Evolutionary conservation across 2,113 vertebrate genomes (phyloP).

Genomic region (Hemibagrus wyckioides): DNA sequence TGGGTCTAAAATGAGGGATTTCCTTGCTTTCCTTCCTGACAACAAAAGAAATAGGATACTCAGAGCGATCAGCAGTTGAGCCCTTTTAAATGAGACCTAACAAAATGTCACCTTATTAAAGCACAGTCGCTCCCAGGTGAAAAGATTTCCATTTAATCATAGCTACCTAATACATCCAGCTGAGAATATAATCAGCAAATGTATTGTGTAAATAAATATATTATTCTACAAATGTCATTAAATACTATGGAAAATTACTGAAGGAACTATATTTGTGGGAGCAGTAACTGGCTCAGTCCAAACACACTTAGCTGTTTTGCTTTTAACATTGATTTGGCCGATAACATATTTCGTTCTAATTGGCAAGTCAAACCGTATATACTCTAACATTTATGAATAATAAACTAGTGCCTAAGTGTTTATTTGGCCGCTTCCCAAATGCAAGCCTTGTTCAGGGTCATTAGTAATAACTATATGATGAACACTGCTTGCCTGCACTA

Average conservation of each 20-base stretch:
- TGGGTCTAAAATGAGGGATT: conserved; percentile 52
- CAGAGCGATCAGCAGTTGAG: conserved; percentile 18
- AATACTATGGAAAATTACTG: background rate
- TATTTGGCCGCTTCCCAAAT: conserved; percentile 37
- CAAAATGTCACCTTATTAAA: conserved; percentile 37
- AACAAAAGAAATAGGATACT: conserved; percentile 40
- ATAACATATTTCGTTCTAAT: conserved; percentile 15
- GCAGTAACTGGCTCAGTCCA: background rate
- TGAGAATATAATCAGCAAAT: conserved; percentile 1
- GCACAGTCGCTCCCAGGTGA: conserved; percentile 7
- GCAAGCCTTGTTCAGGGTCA: conserved; percentile 21
- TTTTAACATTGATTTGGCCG: background rate
- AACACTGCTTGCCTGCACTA: conserved; percentile 30
- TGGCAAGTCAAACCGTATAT: conserved; percentile 34
- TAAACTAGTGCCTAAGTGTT: conserved; percentile 38
- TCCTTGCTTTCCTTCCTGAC: conserved; percentile 54
- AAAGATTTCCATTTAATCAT: conserved; percentile 21
- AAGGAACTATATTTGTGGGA: background rate
- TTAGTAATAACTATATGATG: conserved; percentile 44
- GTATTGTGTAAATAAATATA: background rate
- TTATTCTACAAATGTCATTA: background rate
- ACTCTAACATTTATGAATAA: conserved; percentile 16
- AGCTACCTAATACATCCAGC: conserved; percentile 1
- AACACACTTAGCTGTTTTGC: background rate
- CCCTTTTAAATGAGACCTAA: conserved; percentile 13